phyloP scores from a whole-genome alignment of 1,140 invertebrate species.

The Achroia grisella region DNA sequence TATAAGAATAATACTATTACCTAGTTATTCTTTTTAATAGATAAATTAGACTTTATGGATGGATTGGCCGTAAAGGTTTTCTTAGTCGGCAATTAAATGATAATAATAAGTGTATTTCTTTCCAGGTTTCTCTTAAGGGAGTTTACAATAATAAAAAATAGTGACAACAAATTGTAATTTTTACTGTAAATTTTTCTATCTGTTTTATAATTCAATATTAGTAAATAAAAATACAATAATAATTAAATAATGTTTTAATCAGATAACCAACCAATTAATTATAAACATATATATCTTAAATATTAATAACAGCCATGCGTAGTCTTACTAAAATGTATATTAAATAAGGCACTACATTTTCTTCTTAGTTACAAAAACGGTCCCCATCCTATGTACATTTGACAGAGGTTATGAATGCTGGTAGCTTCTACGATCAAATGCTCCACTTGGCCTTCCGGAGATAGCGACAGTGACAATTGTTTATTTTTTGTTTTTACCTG shows the following conservation, averaged over 20 bases:
- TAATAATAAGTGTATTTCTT: too few relatives aligned
- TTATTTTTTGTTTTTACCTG: conserved; percentile 74
- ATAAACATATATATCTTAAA: not conserved
- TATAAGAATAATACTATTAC: too few relatives aligned
- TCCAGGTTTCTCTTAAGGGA: too few relatives aligned
- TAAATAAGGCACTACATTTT: not conserved
- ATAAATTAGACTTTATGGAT: too few relatives aligned
- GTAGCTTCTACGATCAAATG: conserved; percentile 94
- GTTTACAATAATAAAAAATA: too few relatives aligned
- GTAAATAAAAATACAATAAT: not conserved
- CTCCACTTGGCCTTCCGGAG: conserved; percentile 95
- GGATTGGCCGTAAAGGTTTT: too few relatives aligned
- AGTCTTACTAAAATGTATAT: not conserved
- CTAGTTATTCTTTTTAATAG: too few relatives aligned
- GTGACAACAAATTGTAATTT: too few relatives aligned
- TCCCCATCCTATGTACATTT: conserved; percentile 98
- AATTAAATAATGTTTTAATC: not conserved
- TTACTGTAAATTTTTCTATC: too few relatives aligned
- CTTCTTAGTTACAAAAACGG: conserved; percentile 78
- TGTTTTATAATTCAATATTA: too few relatives aligned
- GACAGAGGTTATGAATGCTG: conserved; percentile 89
- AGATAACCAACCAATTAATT: not conserved
- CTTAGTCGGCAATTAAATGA: too few relatives aligned
- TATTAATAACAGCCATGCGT: not conserved
- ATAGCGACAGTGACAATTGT: conserved; percentile 76